These are phyloP conservation scores for Hydrolagus affinis DNA, from an alignment of 2,113 vertebrate genomes.

Conservation along the genomic window DNA sequence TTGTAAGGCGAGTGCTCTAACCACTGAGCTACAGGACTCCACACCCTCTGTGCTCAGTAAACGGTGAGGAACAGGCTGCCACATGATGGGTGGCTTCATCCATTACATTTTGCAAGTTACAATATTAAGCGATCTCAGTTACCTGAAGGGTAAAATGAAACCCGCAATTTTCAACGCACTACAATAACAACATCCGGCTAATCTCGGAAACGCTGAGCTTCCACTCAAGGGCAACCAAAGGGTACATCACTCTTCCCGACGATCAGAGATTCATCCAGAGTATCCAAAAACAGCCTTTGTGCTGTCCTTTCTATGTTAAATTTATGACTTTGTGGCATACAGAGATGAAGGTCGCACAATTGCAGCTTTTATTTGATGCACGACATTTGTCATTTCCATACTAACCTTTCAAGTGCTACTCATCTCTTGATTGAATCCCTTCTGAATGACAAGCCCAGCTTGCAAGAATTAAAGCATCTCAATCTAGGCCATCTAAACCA, in stretches of 20 bases:
- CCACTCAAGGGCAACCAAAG: conserved; percentile 16
- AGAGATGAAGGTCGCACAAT: conserved; percentile 30
- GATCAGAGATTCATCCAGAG: conserved; percentile 10
- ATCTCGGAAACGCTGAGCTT: background rate
- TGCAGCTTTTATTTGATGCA: conserved; percentile 31
- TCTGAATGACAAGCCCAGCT: conserved; percentile 13
- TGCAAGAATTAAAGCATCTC: conserved; percentile 15
- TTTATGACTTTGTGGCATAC: conserved; percentile 31
- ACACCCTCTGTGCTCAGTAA: no score
- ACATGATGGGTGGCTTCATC: background rate
- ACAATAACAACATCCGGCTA: background rate
- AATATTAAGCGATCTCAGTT: background rate
- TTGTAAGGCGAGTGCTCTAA: no score
- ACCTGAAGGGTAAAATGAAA: background rate
- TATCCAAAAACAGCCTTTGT: conserved; percentile 18
- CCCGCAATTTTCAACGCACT: background rate
- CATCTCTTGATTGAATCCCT: conserved; percentile 24
- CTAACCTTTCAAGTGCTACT: conserved; percentile 28
- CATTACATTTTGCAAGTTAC: background rate
- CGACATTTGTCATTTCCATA: conserved; percentile 34
- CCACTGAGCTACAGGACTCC: no score
- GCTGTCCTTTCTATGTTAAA: conserved; percentile 26
- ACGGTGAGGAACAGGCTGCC: no score
- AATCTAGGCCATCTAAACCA: background rate
- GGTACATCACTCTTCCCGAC: conserved; percentile 9